These are phyloP conservation scores for Scolopax mira DNA, from an alignment of 2,113 vertebrate species.

Conservation along the genomic window DNA sequence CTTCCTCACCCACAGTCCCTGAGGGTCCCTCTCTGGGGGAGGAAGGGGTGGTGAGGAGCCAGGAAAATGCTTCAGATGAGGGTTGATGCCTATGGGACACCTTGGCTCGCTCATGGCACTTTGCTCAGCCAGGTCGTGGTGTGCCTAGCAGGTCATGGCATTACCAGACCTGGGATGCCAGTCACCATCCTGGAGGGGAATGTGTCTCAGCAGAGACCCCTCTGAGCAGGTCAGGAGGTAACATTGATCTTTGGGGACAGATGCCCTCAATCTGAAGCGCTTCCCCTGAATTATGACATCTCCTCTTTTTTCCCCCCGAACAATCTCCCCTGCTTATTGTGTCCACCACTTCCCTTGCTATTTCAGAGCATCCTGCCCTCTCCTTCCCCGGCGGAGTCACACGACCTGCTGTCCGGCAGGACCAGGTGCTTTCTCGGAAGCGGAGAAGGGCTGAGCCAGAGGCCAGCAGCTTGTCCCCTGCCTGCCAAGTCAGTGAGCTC, in stretches of 20 bases:
- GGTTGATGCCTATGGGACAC: not conserved
- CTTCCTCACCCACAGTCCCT: not conserved
- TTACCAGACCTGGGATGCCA: not conserved
- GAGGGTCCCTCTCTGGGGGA: not conserved
- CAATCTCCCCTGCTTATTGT: not conserved
- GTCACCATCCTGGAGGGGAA: not conserved
- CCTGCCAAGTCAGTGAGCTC: not conserved
- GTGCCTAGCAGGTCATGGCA: not conserved
- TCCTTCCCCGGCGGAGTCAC: not conserved
- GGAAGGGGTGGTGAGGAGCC: not conserved
- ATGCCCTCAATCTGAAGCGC: not conserved
- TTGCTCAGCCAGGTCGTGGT: not conserved
- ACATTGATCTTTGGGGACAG: not conserved
- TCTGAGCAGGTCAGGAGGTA: not conserved
- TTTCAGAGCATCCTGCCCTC: not conserved
- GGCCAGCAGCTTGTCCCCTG: not conserved
- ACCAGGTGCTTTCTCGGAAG: not conserved
- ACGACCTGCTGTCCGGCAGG: not conserved
- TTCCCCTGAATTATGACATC: not conserved
- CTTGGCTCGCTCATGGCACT: not conserved
- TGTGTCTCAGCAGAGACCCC: not conserved
- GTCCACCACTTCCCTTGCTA: not conserved
- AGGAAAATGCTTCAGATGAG: not conserved
- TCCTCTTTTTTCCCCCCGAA: not conserved
- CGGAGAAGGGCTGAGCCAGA: not conserved